Conservation (phyloP, 2,113 vertebrate genomes). For the Thalassarche chlororhynchos region DNA sequence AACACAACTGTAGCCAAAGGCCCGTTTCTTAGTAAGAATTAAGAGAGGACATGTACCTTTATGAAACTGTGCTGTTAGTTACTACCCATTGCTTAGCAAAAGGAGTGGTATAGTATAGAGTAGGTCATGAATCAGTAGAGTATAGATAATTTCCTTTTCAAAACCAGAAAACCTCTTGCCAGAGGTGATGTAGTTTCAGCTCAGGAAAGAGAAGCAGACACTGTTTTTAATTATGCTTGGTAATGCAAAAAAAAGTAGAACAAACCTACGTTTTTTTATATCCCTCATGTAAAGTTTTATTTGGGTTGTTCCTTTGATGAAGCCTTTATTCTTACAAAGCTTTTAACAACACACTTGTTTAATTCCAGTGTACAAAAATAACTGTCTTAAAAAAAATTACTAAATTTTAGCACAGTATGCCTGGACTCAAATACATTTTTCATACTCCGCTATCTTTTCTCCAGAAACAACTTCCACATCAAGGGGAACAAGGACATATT, state of each 20-base stretch:
- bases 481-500: neutral
- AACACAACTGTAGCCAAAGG: fast-evolving
- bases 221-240: neutral
- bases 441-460: neutral
- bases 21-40: fast-evolving
- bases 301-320: neutral
- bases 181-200: neutral
- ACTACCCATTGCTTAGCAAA: neutral
- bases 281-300: slow-evolving; percentile 18
- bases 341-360: neutral
- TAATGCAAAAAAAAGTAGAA: neutral
- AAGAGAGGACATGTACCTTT: neutral
- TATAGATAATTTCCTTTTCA: neutral
- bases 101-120: neutral
- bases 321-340: neutral
- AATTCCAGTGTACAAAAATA: slow-evolving; percentile 61
- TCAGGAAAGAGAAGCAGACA: neutral
- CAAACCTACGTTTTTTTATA: neutral
- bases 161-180: neutral
- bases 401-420: neutral
- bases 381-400: neutral
- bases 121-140: neutral
- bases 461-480: neutral
- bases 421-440: neutral
- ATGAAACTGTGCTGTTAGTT: neutral